Base-by-base conservation (phyloP, 1,140 invertebrate genomes). In the Cydia strobilella region DNA sequence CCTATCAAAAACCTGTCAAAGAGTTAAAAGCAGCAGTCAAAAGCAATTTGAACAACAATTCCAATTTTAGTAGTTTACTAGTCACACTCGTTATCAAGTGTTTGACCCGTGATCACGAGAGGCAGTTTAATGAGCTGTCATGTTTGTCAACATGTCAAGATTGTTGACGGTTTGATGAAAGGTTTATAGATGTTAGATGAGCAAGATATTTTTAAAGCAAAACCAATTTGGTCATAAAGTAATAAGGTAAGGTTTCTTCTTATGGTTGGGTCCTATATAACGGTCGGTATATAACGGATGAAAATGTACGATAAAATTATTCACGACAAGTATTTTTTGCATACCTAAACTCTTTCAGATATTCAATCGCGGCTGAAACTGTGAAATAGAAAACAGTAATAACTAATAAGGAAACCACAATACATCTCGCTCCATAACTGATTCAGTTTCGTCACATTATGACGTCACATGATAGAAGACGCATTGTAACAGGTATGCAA, bases 111-210 rank as follows among this genome's bases (percentile, higher is more conserved):
- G n/a, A 39, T 13, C 65, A 4, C 65, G n/a, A n/a, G 63, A 18
- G 7, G 31, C 27, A 39, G 18, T 59, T 10, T 69, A 69, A 69
- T 39, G 65, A 69, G 65, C 65, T 69, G 35, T 69, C 65, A 69
- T 18, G 42, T 69, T 39, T 69, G 65, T 69, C 65, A 69, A 69
- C 65, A 39, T 69, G 65, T 69, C 31, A 35, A 69, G 27, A 69
- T 39, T 69, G 54, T 39, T 42, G 65, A 69, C 35, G 23, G 65
- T 69, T 35, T 18, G 65, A 59, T 2, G 31, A 39, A 69, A 59
- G 31, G 4, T 69, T 69, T 69, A 9, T 69, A 9, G 31, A 4
- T 20, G 25, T 59, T 15, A 31, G 65, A 20, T 69, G n/a, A 15
- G 65, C 27, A 69, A 69, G 65, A 42, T n/a, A 27, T 25, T 31